phyloP scores from a whole-genome alignment of 1,140 invertebrate genomes.

The Lineus longissimus region DNA sequence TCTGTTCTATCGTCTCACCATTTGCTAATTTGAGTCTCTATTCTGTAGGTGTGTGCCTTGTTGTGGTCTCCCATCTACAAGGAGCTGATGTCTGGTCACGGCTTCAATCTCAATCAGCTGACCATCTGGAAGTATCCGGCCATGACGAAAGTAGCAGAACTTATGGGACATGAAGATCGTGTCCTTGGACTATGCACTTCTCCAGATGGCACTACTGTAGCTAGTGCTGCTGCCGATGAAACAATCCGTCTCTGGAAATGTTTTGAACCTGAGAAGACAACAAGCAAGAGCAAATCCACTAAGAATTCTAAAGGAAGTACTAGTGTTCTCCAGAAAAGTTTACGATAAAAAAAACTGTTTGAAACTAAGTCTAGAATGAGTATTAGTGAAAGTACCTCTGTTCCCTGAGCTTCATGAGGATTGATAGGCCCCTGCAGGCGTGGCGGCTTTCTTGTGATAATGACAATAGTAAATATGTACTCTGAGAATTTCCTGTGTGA shows the following conservation, averaged over 20 bases:
- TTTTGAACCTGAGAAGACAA: slow-evolving; percentile 58
- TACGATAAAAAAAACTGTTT: too few species aligned
- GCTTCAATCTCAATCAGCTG: slow-evolving; percentile 90
- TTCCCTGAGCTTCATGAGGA: too few species aligned
- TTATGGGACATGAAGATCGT: slow-evolving; percentile 76
- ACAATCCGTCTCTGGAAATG: slow-evolving; percentile 94
- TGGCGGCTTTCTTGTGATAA: too few species aligned
- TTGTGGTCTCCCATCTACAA: slow-evolving; percentile 90
- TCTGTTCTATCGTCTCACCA: too few species aligned
- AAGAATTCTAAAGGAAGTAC: too few species aligned
- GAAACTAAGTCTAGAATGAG: too few species aligned
- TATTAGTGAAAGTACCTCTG: too few species aligned
- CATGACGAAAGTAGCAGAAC: slow-evolving; percentile 68
- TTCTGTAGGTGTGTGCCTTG: slow-evolving; percentile 75
- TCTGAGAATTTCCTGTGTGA: too few species aligned
- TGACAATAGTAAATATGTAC: too few species aligned
- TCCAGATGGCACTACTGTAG: slow-evolving; percentile 85
- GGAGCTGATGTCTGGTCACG: slow-evolving; percentile 92
- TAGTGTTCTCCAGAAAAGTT: too few species aligned
- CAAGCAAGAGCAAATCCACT: not conserved
- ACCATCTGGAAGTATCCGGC: slow-evolving; percentile 94
- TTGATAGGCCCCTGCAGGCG: too few species aligned
- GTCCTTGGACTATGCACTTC: slow-evolving; percentile 88
- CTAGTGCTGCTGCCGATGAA: slow-evolving; percentile 92
- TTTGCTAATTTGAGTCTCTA: not conserved